phyloP scores from a whole-genome alignment of 2,797 vertebrate species.

The Ctenopoma kingsleyae region DNA sequence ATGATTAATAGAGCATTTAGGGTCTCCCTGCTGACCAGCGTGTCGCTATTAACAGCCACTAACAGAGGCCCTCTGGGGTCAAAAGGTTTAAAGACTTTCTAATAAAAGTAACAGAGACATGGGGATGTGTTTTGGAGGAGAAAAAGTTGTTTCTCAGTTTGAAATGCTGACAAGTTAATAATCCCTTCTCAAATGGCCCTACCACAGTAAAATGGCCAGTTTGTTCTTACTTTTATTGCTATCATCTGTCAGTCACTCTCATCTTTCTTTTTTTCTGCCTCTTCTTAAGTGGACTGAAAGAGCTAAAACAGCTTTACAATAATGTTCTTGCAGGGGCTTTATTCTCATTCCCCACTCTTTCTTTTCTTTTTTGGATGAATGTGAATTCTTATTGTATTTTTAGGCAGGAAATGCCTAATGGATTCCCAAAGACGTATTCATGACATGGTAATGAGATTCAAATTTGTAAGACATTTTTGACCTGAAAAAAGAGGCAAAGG shows the following conservation, averaged over 20 bases:
- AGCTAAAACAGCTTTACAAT: conserved; percentile 74
- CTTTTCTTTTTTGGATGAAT: conserved; percentile 55
- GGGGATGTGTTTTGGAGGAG: conserved; percentile 83
- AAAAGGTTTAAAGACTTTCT: conserved; percentile 93
- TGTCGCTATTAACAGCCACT: conserved; percentile 92
- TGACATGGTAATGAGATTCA: conserved; percentile 80
- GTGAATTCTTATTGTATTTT: conserved; percentile 71
- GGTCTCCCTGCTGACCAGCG: conserved; percentile 89
- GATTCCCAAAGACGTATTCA: conserved; percentile 76
- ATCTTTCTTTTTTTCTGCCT: conserved; percentile 61
- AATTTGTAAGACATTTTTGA: conserved; percentile 65
- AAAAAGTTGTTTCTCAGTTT: conserved; percentile 86
- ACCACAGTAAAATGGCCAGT: conserved; percentile 83
- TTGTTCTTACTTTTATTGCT: conserved; percentile 84
- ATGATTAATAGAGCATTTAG: conserved; percentile 90
- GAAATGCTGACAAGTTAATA: conserved; percentile 97
- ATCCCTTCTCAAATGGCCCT: conserved; percentile 87
- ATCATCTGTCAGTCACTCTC: conserved; percentile 84
- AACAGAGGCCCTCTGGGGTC: conserved; percentile 88
- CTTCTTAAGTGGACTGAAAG: conserved; percentile 77
- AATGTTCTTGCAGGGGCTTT: conserved; percentile 65
- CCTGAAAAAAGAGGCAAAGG: conserved; percentile 62
- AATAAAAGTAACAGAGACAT: conserved; percentile 90
- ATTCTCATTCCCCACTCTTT: conserved; percentile 57
- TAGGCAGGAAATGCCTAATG: conserved; percentile 70